Evolutionary conservation across 2,888 invertebrate genomes (phyloP), one percentile per base, ranked within the genome.

Genomic region (Tetropium fuscum): DNA sequence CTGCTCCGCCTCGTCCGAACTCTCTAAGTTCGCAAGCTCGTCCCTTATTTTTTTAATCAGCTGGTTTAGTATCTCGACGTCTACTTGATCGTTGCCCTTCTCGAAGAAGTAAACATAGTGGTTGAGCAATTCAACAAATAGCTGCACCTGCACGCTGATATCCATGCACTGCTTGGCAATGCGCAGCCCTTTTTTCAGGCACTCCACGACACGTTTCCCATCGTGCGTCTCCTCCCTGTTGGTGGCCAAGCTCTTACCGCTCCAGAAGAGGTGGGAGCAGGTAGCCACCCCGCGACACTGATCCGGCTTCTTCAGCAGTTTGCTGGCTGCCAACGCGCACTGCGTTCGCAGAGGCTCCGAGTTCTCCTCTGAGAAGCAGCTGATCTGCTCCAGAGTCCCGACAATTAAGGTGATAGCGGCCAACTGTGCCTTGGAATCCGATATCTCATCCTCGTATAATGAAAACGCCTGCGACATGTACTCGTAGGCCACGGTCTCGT

Each of bases 101-200:
- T 97, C 96, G 73, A 93, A 90, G 81, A 97, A 95, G 80, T 95
- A 93, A 48, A 97, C 89, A 82, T 98, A 97, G 68, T 96, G 90
- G 78, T 97, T 97, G 49, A 99, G 84, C 63, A 99, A 87, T 80
- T 98, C 98, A 2, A 97, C 95, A 78, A 96, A 92, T 32, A 99
- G 86, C 79, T 98, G 98, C 15, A 97, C 95, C 84, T 98, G 98
- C 3, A 98, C 97, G 1, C 94, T 92, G 11, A 90, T 90, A 83
- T 99, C 99, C 94, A 99, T 95, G 76, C 98, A 98, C 76, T 99
- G 98, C 69, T 94, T 94, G 0, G 97, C 96, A 57, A 98, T 97
- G 54, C 96, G 89, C 2, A 95, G 91, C 95, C 97, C 95, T 81
- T 97, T 98, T 83, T 97, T 97, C 69, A 99, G 84, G 79, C 98